Conservation (phyloP, 2,888 invertebrate species). For the Agonopterix alstromeriana region DNA sequence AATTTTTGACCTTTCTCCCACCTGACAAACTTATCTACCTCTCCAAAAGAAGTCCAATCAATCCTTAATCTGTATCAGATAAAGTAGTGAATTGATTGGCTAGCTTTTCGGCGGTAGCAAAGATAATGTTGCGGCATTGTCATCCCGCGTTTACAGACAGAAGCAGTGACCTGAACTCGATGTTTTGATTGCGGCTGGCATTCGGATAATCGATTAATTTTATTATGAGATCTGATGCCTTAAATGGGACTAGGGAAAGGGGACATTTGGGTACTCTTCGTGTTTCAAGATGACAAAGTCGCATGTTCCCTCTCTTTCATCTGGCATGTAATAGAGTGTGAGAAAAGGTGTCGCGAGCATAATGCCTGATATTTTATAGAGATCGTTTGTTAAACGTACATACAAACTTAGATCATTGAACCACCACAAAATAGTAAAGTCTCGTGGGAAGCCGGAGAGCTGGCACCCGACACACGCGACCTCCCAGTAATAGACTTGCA, state of each 20-base stretch:
- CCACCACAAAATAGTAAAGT: too few species aligned
- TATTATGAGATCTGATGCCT: constrained; percentile 59
- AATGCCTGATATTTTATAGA: too few species aligned
- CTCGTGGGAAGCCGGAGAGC: too few species aligned
- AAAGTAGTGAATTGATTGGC: not conserved
- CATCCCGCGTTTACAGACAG: constrained; percentile 63
- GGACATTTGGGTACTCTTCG: too few species aligned
- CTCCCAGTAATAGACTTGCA: too few species aligned
- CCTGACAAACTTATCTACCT: constrained; percentile 28
- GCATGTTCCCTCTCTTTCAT: too few species aligned
- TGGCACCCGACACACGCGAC: too few species aligned
- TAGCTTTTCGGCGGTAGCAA: not conserved
- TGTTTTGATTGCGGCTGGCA: constrained; percentile 74
- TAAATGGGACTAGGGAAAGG: too few species aligned
- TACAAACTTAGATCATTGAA: too few species aligned
- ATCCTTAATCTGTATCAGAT: not conserved
- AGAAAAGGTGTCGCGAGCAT: not conserved
- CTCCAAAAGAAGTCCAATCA: constrained; percentile 10
- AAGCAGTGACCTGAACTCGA: constrained; percentile 65
- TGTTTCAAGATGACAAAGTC: too few species aligned
- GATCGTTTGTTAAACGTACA: too few species aligned
- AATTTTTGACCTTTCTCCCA: constrained; percentile 53
- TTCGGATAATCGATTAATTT: constrained; percentile 70
- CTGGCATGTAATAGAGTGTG: constrained; percentile 13
- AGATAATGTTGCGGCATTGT: constrained; percentile 25